Evolutionary conservation across 2,113 vertebrate genomes (phyloP).

Genomic region (Crotalus tigris): DNA sequence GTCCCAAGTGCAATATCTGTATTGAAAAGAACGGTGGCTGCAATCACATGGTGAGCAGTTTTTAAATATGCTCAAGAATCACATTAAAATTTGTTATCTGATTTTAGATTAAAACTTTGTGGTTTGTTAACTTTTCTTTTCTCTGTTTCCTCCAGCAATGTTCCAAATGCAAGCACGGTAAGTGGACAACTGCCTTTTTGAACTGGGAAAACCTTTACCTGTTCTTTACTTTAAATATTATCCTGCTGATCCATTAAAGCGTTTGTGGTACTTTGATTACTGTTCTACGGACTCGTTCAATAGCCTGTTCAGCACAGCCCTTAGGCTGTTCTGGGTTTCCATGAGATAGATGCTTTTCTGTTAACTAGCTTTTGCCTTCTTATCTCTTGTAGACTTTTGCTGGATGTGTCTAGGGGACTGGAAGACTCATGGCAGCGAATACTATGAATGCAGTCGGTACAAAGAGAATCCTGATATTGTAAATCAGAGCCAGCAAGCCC

Average conservation of each 20-base stretch:
- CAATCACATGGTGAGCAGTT: slow-evolving; percentile 96
- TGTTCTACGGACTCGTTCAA: background rate
- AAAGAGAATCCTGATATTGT: slow-evolving; percentile 99
- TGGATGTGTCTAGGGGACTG: slow-evolving; percentile 99
- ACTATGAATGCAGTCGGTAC: slow-evolving; percentile 99
- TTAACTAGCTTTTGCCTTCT: slow-evolving; percentile 18
- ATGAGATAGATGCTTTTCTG: slow-evolving; percentile 34
- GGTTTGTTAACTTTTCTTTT: slow-evolving; percentile 17
- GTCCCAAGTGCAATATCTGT: slow-evolving; percentile 99
- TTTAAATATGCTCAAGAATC: background rate
- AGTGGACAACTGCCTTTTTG: slow-evolving; percentile 50
- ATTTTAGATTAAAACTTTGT: background rate
- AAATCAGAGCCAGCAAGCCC: slow-evolving; percentile 99
- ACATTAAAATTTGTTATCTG: background rate
- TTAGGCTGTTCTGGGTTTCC: background rate
- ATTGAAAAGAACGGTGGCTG: slow-evolving; percentile 99
- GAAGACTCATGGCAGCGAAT: slow-evolving; percentile 99
- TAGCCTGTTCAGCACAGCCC: background rate
- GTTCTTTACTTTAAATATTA: background rate
- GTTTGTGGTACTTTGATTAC: background rate
- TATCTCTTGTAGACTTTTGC: slow-evolving; percentile 88
- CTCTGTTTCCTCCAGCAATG: slow-evolving; percentile 86
- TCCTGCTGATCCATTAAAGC: background rate
- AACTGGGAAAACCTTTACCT: background rate
- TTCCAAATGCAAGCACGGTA: slow-evolving; percentile 99